phyloP scores from a whole-genome alignment of 2,797 vertebrate species.

The Xenopus petersii region DNA sequence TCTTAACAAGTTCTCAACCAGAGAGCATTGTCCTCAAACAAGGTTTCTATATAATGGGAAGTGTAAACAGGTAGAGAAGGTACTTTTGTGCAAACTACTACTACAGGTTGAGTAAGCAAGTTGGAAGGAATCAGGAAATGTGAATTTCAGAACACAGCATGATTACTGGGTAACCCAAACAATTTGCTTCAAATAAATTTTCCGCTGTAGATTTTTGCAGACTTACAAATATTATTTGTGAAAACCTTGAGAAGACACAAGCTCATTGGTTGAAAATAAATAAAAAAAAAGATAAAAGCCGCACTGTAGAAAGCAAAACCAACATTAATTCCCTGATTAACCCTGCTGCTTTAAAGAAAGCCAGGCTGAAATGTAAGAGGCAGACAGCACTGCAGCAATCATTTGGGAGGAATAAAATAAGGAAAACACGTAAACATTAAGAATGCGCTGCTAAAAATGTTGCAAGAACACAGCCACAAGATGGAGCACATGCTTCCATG shows the following conservation, averaged over 20 bases:
- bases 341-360: constrained; percentile 42
- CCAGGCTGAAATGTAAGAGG: constrained; percentile 55
- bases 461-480: constrained; percentile 81
- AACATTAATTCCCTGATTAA: constrained; percentile 55
- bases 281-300: constrained; percentile 42
- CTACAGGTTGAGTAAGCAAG: too few species aligned
- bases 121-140: too few species aligned
- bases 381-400: constrained; percentile 68
- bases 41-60: neutral
- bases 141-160: too few species aligned
- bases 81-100: too few species aligned
- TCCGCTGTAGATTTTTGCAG: neutral
- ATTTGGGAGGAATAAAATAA: constrained; percentile 56
- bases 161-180: too few species aligned
- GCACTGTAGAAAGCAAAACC: constrained; percentile 57
- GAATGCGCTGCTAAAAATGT: constrained; percentile 54
- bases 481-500: constrained; percentile 94
- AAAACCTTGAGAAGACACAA: constrained; percentile 62
- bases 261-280: constrained; percentile 57
- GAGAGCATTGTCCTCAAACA: constrained; percentile 3
- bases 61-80: too few species aligned
- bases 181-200: too few species aligned
- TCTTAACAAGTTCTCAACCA: neutral
- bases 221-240: neutral
- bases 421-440: constrained; percentile 71